Evolutionary conservation across 2,888 invertebrate species (phyloP), one percentile per base, ranked within the genome.

Genomic region (Drosophila mettleri): DNA sequence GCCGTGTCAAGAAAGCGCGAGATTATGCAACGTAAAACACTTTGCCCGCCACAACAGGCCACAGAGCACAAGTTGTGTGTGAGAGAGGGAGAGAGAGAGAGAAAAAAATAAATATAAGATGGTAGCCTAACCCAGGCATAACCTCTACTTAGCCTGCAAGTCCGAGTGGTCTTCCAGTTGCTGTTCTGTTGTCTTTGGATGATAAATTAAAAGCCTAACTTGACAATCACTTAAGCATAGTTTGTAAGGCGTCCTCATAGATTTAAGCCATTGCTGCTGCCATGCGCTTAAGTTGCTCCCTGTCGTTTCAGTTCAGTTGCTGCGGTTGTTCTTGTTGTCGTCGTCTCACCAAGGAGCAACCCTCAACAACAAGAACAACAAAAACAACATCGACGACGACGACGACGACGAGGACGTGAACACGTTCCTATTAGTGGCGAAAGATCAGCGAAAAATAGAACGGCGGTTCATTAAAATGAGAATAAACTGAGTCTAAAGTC

Each of bases 181-280:
- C 71, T 76, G 76, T 76, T 78, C 80, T 52, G 88, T 90, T 90
- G 91, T 90, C 90, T 89, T 90, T 90, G 88, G 89, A 90, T 90
- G 90, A 90, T 90, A 90, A 90, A 90, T 90, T 90, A 91, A 90
- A 90, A 90, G 90, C 90, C 90, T 89, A 90, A 90, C 90, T 90
- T 90, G 90, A 90, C 90, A 90, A 90, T 90, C 90, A 90, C 90
- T 90, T 90, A 90, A 90, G 91, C 89, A 85, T 90, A 90, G 90
- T 90, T 90, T 90, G 91, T 90, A 90, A 89, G 87, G 83, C 83
- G 85, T 86, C 86, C 84, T 86, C 87, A 84, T 84, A 84, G 87
- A 83, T 83, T 83, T 85, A 84, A 85, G 88, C 83, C 78, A 77
- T 75, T 73, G 65, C 72, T 67, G 82, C 73, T 63, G 80, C 60